These are phyloP conservation scores for Eucera pruinosa DNA, from an alignment of 2,888 invertebrate genomes.

Conservation along the genomic window DNA sequence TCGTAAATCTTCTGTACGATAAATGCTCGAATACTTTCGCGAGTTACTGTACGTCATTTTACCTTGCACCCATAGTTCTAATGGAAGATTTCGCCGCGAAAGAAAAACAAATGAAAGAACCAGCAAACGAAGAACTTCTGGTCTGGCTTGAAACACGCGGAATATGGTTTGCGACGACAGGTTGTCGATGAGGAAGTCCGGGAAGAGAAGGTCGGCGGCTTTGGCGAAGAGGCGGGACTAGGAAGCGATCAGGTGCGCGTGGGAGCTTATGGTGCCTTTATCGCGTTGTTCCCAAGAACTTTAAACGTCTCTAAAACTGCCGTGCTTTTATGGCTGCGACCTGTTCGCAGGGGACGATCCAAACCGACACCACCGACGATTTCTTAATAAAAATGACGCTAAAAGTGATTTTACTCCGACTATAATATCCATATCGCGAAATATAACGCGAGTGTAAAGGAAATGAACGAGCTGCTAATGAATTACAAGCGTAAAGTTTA, in stretches of 20 bases:
- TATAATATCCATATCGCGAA: not conserved
- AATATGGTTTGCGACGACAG: conserved; percentile 36
- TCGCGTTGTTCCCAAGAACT: conserved; percentile 3
- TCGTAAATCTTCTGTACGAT: no score
- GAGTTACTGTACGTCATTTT: no score
- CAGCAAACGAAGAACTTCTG: not conserved
- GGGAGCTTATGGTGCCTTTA: conserved; percentile 16
- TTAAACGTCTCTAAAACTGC: conserved; percentile 23
- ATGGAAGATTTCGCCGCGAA: no score
- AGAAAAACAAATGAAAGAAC: no score
- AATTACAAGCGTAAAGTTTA: not conserved
- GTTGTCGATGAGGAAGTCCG: conserved; percentile 24
- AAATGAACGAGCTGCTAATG: not conserved
- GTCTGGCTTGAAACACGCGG: not conserved
- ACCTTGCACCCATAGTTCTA: no score
- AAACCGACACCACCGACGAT: no score
- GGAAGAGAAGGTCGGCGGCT: not conserved
- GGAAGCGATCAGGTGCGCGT: conserved; percentile 21
- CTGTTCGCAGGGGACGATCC: no score
- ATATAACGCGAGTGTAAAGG: not conserved
- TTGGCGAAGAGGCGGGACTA: not conserved
- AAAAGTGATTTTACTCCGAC: not conserved
- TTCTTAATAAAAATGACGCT: conserved; percentile 1
- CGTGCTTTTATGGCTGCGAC: conserved; percentile 17
- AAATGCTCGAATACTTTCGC: no score